Evolutionary conservation across 2,888 invertebrate species (phyloP).

Genomic region (Drosophila parthenogenetica): DNA sequence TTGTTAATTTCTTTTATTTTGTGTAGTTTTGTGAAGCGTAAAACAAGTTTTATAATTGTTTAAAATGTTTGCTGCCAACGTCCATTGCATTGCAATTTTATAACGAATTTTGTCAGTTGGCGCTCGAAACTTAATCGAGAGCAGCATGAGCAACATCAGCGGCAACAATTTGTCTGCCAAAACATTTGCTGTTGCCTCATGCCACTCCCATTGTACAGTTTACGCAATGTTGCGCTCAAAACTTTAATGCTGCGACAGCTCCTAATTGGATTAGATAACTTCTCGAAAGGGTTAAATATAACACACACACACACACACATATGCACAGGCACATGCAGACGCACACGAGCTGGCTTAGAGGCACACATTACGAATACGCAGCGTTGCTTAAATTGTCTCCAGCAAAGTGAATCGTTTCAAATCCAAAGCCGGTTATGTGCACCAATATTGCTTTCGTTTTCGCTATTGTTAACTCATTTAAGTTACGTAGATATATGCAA

Average conservation of each 20-base stretch:
- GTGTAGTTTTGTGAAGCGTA: constrained; percentile 72
- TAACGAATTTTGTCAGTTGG: constrained; percentile 79
- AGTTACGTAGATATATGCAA: constrained; percentile 62
- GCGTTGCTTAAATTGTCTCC: constrained; percentile 44
- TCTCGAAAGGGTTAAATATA: constrained; percentile 69
- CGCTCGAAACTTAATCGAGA: constrained; percentile 75
- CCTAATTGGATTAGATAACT: constrained; percentile 79
- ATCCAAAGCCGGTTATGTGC: constrained; percentile 66
- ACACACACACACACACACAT: constrained; percentile 28
- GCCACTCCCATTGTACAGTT: constrained; percentile 49
- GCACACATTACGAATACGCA: constrained; percentile 54
- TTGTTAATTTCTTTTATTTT: constrained; percentile 25
- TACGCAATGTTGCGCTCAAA: constrained; percentile 65
- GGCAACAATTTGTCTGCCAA: constrained; percentile 53
- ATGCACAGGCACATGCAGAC: constrained; percentile 17
- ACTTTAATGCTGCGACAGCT: constrained; percentile 70
- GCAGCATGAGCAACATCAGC: constrained; percentile 48
- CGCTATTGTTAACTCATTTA: constrained; percentile 59
- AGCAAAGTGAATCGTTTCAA: constrained; percentile 61
- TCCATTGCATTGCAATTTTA: constrained; percentile 74
- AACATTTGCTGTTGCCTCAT: constrained; percentile 38
- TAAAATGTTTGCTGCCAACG: constrained; percentile 74
- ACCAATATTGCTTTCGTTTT: constrained; percentile 64
- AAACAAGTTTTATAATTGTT: constrained; percentile 79
- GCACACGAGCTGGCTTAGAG: constrained; percentile 9